Evolutionary conservation across 1,140 invertebrate species (phyloP).

Genomic region (Drosophila baimaii): DNA sequence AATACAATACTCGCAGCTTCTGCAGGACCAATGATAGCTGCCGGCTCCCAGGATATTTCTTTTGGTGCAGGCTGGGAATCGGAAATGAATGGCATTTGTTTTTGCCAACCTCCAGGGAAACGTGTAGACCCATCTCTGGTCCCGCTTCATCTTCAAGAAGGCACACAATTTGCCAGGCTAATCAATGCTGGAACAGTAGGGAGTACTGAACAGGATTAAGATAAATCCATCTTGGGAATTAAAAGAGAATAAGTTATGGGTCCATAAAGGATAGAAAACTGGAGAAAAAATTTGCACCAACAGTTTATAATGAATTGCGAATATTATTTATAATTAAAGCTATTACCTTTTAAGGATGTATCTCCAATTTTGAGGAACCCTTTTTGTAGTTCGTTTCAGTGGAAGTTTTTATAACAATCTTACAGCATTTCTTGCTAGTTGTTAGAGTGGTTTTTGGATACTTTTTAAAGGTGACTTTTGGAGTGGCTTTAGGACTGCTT

Average conservation of each 20-base stretch:
- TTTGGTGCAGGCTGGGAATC: constrained; percentile 60
- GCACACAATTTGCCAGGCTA: constrained; percentile 23
- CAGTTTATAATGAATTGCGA: background rate
- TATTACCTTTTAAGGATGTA: background rate
- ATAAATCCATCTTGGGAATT: background rate
- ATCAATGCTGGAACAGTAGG: constrained; percentile 29
- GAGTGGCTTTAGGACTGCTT: too few species aligned
- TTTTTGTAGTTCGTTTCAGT: too few species aligned
- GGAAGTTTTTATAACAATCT: too few species aligned
- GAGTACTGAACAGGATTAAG: constrained; percentile 23
- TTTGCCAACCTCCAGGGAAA: constrained; percentile 53
- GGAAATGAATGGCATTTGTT: constrained; percentile 79
- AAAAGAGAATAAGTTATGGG: background rate
- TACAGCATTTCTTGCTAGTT: too few species aligned
- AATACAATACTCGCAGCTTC: constrained; percentile 41
- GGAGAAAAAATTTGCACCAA: background rate
- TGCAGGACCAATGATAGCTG: constrained; percentile 41
- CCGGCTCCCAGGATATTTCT: constrained; percentile 54
- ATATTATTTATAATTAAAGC: background rate
- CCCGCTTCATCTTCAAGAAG: background rate
- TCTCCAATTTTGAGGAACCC: background rate
- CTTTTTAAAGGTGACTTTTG: too few species aligned
- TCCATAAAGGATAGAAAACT: background rate
- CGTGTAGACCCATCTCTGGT: background rate
- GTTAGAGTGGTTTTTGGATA: too few species aligned